These are phyloP conservation scores for Tigriopus japonicus DNA, from an alignment of 1,140 invertebrate species.

Conservation along the genomic window DNA sequence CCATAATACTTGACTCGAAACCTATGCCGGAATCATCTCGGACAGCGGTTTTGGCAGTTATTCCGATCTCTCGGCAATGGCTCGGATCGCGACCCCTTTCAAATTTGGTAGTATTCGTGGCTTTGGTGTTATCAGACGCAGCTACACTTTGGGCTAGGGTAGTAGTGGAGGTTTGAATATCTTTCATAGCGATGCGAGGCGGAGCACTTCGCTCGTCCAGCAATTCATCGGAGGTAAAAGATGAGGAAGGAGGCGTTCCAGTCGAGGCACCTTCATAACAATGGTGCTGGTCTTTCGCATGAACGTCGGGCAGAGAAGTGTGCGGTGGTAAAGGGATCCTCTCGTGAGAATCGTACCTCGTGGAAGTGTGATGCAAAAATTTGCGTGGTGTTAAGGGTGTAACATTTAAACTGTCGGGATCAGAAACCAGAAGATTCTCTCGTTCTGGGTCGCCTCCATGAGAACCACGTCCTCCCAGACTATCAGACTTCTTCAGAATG, in stretches of 20 bases:
- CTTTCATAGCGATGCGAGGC: background rate
- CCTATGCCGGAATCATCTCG: too few relatives aligned
- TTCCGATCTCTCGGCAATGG: too few relatives aligned
- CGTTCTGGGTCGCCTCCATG: background rate
- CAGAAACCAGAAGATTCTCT: conserved; percentile 1
- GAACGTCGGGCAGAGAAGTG: too few relatives aligned
- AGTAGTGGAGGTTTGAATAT: background rate
- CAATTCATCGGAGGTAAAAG: too few relatives aligned
- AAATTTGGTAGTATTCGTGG: background rate
- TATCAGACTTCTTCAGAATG: conserved; percentile 8
- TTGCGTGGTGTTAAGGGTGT: background rate
- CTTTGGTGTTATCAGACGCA: background rate
- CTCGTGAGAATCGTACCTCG: too few relatives aligned
- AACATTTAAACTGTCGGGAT: background rate
- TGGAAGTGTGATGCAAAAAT: background rate
- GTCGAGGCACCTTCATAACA: background rate
- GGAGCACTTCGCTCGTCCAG: background rate
- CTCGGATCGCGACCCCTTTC: background rate
- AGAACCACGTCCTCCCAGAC: background rate
- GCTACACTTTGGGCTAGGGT: background rate
- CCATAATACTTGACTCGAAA: too few relatives aligned
- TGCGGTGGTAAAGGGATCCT: background rate
- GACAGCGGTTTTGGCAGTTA: too few relatives aligned
- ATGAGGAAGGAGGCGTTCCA: background rate
- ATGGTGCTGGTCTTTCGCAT: background rate